These are phyloP conservation scores for Chymomyza amoena DNA, from an alignment of 2,888 invertebrate genomes.

Conservation along the genomic window DNA sequence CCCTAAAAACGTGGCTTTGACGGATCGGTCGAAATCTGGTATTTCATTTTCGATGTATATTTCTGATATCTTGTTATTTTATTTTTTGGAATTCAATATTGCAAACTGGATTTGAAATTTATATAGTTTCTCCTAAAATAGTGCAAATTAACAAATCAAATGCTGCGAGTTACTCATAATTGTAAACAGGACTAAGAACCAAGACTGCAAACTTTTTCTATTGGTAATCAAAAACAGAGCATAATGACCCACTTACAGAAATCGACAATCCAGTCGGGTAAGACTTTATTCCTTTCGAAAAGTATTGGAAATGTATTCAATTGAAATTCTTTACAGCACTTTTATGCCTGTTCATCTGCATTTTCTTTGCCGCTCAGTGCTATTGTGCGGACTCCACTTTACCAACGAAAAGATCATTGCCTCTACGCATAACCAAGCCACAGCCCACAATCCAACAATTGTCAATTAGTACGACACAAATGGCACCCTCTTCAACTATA, in stretches of 20 bases:
- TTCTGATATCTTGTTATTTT: no score
- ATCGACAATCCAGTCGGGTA: neutral
- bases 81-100: no score
- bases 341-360: constrained; percentile 4
- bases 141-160: neutral
- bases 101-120: no score
- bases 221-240: neutral
- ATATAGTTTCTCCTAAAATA: neutral
- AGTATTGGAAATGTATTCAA: neutral
- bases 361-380: neutral
- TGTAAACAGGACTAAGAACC: neutral
- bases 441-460: constrained; percentile 41
- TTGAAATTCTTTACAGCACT: neutral
- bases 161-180: neutral
- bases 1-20: no score
- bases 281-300: neutral
- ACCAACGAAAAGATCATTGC: constrained; percentile 44
- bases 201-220: neutral
- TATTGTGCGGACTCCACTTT: constrained; percentile 20
- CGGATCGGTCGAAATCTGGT: no score
- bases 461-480: constrained; percentile 14
- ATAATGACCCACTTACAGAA: neutral
- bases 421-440: constrained; percentile 60
- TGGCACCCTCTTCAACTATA: constrained; percentile 22
- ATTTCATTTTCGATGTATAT: no score